Conservation (phyloP, 2,113 vertebrate genomes). For the Carollia perspicillata region DNA sequence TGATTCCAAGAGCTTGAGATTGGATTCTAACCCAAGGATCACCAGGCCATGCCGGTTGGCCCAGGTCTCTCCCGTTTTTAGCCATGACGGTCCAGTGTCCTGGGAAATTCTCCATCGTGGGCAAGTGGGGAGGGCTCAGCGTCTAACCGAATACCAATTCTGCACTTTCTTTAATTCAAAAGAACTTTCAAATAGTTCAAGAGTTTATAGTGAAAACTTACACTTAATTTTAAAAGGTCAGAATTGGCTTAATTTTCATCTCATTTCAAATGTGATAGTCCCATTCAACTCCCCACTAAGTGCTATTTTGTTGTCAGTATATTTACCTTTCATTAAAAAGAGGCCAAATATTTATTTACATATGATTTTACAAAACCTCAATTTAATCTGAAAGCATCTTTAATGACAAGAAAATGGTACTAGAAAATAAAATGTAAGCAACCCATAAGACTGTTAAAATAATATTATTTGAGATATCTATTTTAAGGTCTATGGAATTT, state of each 20-base stretch:
- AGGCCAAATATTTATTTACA: neutral
- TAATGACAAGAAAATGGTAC: neutral
- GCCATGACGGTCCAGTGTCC: neutral
- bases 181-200: neutral
- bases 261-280: constrained; percentile 7
- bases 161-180: neutral
- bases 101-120: neutral
- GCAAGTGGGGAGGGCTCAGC: neutral
- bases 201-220: neutral
- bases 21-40: neutral
- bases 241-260: constrained; percentile 7
- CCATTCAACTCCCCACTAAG: neutral
- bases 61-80: neutral
- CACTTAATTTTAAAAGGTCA: neutral
- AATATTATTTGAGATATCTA: neutral
- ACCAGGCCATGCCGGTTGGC: neutral
- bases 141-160: neutral
- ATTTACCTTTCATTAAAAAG: neutral
- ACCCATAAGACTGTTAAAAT: neutral
- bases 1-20: neutral
- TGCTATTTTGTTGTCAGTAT: neutral
- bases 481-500: constrained; percentile 11
- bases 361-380: constrained; percentile 32
- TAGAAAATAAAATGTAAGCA: constrained; percentile 22
- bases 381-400: constrained; percentile 23